Evolutionary conservation across 1,140 invertebrate genomes (phyloP), one percentile per base, ranked within the genome.

Genomic region (Lepidurus packardi): DNA sequence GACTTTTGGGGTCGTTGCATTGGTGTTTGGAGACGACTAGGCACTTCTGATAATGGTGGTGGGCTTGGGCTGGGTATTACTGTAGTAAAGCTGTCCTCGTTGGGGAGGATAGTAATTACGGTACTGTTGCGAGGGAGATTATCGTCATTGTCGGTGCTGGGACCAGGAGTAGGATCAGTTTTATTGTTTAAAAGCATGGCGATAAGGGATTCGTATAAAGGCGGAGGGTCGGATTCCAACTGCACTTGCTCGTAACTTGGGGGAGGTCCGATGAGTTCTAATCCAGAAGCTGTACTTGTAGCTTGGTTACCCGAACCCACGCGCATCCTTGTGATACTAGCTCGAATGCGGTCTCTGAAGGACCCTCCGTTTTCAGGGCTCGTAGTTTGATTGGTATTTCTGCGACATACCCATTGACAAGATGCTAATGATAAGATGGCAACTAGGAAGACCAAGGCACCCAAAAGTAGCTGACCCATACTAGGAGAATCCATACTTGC

Each of bases 171-270:
- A 16, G 53, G 53, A 7, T 65, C 53, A 21, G 8, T 65, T 16
- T 65, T 65, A 65, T 65, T 65, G 7, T 65, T 13, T 4, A 65
- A 21, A 16, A 65, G 21, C 53, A 65, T 65, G 13, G 6, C 21
- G 13, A 16, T 16, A 21, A 65, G 53, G 16, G 53, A 65, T 65
- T 65, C 53, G 53, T 65, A 65, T n/a, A 65, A 21, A 13, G 53
- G 53, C 4, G 53, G 53, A 65, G 53, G 53, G 13, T 65, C 53
- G 7, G 53, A 65, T 21, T 65, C 53, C 16, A 21, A 65, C 21
- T 65, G 53, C n/a, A 65, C 21, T 65, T 65, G 53, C 53, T 65
- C 53, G 53, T 65, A 65, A 65, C 53, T 65, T 65, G 53, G 53
- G 21, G 53, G 53, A n/a, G 53, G 53, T 21, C 9, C 53, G 13